These are phyloP conservation scores for Genyomyrus donnyi DNA, from an alignment of 2,113 vertebrate genomes.

Conservation along the genomic window DNA sequence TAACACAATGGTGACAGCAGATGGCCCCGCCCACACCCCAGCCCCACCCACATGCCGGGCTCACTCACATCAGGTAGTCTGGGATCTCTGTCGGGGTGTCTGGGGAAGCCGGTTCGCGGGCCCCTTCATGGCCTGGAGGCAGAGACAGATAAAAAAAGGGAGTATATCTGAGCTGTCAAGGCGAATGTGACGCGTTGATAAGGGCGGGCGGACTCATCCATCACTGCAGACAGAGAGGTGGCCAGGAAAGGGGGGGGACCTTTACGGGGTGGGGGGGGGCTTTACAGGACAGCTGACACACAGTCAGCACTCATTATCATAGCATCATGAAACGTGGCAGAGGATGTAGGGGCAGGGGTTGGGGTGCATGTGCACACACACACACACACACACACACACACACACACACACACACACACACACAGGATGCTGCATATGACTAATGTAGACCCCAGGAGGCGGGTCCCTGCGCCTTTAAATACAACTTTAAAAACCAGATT, in stretches of 20 bases:
- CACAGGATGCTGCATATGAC: not conserved
- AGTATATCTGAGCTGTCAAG: constrained; percentile 33
- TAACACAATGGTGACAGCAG: not conserved
- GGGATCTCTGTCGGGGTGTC: constrained; percentile 55
- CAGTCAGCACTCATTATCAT: constrained; percentile 57
- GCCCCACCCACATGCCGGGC: not conserved
- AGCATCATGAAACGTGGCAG: not conserved
- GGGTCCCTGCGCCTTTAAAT: not conserved
- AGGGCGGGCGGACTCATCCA: not conserved
- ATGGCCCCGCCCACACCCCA: not conserved
- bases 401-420: not conserved
- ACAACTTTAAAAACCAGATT: not conserved
- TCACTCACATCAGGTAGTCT: constrained; percentile 72
- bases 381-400: not conserved
- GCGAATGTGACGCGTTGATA: not conserved
- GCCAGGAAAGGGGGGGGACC: not conserved
- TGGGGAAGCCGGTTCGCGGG: constrained; percentile 46
- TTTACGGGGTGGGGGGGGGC: not conserved
- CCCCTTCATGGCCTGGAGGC: constrained; percentile 44
- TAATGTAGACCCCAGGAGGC: not conserved
- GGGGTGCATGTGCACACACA: not conserved
- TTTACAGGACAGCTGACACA: constrained; percentile 47
- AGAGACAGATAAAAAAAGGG: constrained; percentile 25
- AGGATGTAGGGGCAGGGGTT: not conserved
- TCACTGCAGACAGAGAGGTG: not conserved